Evolutionary conservation across 2,113 vertebrate species (phyloP).

Genomic region (Anthoscopus minutus): DNA sequence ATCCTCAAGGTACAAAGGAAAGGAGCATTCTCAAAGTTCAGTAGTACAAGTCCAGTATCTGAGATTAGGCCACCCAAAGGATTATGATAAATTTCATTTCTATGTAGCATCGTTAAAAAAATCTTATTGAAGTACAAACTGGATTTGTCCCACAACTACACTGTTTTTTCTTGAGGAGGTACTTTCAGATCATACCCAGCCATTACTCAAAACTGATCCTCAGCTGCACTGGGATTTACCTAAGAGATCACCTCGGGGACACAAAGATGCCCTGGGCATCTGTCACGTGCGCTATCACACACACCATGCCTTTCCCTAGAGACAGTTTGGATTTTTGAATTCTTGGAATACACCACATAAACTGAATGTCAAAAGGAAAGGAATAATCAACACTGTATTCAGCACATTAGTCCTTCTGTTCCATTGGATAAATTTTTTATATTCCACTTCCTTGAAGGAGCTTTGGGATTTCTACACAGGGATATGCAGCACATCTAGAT

Average conservation of each 20-base stretch:
- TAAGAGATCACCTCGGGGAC: neutral
- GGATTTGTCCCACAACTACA: neutral
- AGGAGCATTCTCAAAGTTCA: neutral
- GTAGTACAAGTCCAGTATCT: neutral
- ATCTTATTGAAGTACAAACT: neutral
- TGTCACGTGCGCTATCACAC: neutral
- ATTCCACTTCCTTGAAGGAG: neutral
- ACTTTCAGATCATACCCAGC: neutral
- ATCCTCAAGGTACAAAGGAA: neutral
- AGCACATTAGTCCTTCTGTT: neutral
- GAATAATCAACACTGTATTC: neutral
- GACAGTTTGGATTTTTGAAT: neutral
- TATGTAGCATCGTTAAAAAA: neutral
- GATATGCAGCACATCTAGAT: neutral
- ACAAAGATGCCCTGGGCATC: neutral
- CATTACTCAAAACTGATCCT: neutral
- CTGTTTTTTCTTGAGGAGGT: neutral
- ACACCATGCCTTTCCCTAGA: neutral
- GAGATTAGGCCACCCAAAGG: neutral
- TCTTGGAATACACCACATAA: neutral
- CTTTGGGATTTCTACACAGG: neutral
- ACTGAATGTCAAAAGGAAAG: neutral
- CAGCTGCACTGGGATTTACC: neutral
- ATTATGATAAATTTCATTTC: neutral
- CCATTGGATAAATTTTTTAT: neutral